Evolutionary conservation across 2,888 invertebrate species (phyloP).

Genomic region (Cryptocephalus moraei): DNA sequence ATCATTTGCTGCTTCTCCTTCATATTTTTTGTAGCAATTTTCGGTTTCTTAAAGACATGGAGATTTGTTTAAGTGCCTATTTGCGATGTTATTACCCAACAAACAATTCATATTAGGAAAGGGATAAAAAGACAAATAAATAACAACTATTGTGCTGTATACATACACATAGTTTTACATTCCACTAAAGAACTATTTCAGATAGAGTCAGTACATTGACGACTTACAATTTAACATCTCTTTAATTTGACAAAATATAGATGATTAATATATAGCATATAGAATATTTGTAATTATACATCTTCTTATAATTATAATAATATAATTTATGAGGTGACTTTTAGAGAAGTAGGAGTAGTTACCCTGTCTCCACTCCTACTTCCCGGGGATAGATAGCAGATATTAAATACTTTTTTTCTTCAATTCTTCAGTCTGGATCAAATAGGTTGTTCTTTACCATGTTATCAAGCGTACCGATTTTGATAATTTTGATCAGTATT

Average conservation of each 20-base stretch:
- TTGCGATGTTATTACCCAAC: too few relatives aligned
- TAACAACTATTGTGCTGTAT: conserved; percentile 35
- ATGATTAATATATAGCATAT: conserved; percentile 27
- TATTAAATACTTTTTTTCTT: conserved; percentile 6
- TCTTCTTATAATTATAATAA: conserved; percentile 15
- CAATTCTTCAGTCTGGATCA: conserved; percentile 13
- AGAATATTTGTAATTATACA: conserved; percentile 32
- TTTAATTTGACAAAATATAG: conserved; percentile 37
- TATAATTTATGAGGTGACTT: conserved; percentile 4
- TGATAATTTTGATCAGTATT: conserved; percentile 19
- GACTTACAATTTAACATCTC: conserved; percentile 26
- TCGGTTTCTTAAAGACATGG: too few relatives aligned
- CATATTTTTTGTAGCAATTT: too few relatives aligned
- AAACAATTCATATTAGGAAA: neutral
- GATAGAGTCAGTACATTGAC: conserved; percentile 36
- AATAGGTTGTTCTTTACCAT: conserved; percentile 12
- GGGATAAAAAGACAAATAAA: conserved; percentile 22
- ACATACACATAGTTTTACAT: conserved; percentile 24
- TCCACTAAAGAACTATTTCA: too few relatives aligned
- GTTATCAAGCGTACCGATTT: conserved; percentile 14
- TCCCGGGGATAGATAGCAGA: conserved; percentile 7
- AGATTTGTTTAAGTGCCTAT: too few relatives aligned
- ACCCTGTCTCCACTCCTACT: conserved; percentile 1
- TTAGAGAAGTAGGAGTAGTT: conserved; percentile 9
- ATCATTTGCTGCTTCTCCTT: too few relatives aligned